These are phyloP conservation scores for Mastomys natalensis DNA, from an alignment of 2,113 vertebrate species.

Conservation along the genomic window DNA sequence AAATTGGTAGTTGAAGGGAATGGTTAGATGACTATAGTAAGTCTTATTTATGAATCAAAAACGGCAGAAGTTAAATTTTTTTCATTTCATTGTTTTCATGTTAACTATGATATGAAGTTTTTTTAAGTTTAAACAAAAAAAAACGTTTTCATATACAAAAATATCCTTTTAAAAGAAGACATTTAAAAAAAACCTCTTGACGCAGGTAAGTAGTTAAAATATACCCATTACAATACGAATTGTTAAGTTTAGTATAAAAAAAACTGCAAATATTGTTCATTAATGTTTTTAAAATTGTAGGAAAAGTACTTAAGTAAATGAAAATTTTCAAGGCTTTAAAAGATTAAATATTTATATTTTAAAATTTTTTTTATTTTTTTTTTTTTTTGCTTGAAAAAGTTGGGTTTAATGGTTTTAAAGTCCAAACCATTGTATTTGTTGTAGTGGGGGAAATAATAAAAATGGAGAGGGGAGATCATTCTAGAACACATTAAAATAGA, in stretches of 20 bases:
- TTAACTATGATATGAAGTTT: not conserved
- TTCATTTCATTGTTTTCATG: not conserved
- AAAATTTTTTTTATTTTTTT: slow-evolving; percentile 7
- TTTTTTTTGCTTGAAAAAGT: slow-evolving; percentile 21
- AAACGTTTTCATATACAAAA: not conserved
- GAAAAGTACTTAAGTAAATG: not conserved
- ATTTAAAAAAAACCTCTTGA: not conserved
- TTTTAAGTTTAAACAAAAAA: not conserved
- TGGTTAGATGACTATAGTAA: not conserved
- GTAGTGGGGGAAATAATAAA: not conserved
- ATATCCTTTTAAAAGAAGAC: not conserved
- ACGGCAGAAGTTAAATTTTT: not conserved
- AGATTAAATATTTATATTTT: not conserved
- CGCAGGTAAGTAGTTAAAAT: not conserved
- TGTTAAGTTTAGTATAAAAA: not conserved
- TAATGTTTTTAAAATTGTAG: not conserved
- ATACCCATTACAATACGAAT: not conserved
- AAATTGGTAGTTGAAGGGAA: not conserved
- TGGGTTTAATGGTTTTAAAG: slow-evolving; percentile 33
- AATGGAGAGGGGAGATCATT: not conserved
- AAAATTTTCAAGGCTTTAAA: not conserved
- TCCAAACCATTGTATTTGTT: not conserved
- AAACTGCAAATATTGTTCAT: not conserved
- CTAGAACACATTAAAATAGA: not conserved
- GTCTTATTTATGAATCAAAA: not conserved